phyloP scores from a whole-genome alignment of 2,888 invertebrate genomes.

The Argynnis bischoffii region DNA sequence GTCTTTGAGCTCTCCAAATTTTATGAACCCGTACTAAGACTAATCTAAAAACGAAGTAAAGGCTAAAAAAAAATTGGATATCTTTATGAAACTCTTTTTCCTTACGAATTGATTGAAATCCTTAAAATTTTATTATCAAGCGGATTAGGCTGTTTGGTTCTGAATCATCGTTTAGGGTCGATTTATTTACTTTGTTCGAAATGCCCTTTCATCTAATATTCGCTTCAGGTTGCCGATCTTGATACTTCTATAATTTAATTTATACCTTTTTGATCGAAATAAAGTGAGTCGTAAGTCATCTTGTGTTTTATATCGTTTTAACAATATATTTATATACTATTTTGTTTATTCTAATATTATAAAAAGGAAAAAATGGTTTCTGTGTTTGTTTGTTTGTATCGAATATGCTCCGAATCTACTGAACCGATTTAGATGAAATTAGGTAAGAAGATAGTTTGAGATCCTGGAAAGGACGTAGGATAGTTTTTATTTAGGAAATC shows the following conservation, averaged over 20 bases:
- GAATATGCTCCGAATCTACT: too few relatives aligned
- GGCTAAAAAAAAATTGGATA: neutral
- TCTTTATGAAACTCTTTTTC: conserved; percentile 52
- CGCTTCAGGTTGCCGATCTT: conserved; percentile 5
- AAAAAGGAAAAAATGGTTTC: too few relatives aligned
- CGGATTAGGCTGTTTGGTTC: conserved; percentile 33
- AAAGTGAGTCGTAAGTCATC: neutral
- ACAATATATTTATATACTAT: too few relatives aligned
- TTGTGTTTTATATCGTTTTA: too few relatives aligned
- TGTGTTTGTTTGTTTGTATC: too few relatives aligned
- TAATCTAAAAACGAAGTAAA: neutral
- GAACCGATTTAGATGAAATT: too few relatives aligned
- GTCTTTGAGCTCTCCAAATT: too few relatives aligned
- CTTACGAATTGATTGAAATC: conserved; percentile 38
- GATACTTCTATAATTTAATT: conserved; percentile 4
- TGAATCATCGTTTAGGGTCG: conserved; percentile 36
- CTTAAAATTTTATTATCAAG: conserved; percentile 39
- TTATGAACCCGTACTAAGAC: too few relatives aligned
- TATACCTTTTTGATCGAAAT: conserved; percentile 5
- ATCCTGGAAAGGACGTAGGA: too few relatives aligned
- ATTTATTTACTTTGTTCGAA: conserved; percentile 26
- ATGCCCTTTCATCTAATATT: conserved; percentile 26
- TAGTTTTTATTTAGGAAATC: too few relatives aligned
- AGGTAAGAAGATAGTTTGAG: too few relatives aligned
- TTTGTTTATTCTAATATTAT: too few relatives aligned